phyloP scores from a whole-genome alignment of 2,113 vertebrate genomes.

The Callaeas wilsoni region DNA sequence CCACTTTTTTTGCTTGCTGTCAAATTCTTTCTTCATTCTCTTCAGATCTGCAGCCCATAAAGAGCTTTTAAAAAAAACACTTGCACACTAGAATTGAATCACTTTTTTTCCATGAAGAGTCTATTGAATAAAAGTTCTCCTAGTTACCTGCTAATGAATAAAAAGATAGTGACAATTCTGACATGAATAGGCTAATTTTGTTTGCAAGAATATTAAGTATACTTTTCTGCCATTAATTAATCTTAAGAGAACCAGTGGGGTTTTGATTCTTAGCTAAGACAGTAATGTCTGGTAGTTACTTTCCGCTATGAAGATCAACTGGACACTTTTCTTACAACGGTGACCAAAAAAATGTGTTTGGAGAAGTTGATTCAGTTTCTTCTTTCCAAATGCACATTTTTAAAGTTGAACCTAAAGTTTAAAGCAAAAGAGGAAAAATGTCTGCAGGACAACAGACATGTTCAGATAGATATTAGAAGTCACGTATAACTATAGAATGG shows the following conservation, averaged over 20 bases:
- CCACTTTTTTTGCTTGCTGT: conserved; percentile 20
- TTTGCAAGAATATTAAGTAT: neutral
- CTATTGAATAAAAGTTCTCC: neutral
- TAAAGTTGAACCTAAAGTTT: neutral
- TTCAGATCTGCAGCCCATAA: neutral
- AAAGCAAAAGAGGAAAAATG: neutral
- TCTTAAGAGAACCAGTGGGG: neutral
- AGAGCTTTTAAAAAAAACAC: neutral
- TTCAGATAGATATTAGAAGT: neutral
- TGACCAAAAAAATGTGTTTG: neutral
- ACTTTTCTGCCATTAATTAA: neutral
- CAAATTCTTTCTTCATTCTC: conserved; percentile 23
- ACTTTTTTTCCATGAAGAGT: neutral
- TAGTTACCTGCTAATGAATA: neutral
- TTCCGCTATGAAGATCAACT: neutral
- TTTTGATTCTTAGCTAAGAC: neutral
- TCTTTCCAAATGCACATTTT: neutral
- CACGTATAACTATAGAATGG: neutral
- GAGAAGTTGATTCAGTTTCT: neutral
- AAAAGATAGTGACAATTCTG: neutral
- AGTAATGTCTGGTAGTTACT: neutral
- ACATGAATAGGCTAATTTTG: neutral
- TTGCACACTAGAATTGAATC: neutral
- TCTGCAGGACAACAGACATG: neutral
- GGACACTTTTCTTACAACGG: neutral